Evolutionary conservation across 2,113 vertebrate species (phyloP).

Genomic region (Prietella phreatophila): DNA sequence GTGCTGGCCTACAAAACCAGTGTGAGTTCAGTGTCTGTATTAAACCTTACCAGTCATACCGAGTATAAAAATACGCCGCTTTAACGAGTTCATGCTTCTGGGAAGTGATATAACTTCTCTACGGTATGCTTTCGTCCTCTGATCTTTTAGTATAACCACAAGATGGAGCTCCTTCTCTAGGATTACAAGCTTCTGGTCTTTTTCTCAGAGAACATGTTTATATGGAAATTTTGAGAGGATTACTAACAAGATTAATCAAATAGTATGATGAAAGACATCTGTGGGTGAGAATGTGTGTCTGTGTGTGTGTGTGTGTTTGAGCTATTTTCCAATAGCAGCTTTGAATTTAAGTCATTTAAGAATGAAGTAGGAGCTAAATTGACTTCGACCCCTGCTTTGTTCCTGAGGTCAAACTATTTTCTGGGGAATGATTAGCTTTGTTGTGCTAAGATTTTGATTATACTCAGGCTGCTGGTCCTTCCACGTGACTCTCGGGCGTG

Average conservation of each 20-base stretch:
- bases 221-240: neutral
- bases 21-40: neutral
- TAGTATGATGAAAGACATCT: conserved; percentile 6
- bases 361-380: neutral
- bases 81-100: neutral
- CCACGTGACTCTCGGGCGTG: conserved; percentile 52
- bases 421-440: neutral
- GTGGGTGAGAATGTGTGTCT: neutral
- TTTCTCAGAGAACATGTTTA: neutral
- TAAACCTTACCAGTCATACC: neutral
- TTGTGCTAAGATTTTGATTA: neutral
- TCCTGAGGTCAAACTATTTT: neutral
- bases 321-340: neutral
- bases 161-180: conserved; percentile 26
- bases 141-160: neutral
- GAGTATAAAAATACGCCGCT: neutral
- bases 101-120: neutral
- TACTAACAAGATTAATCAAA: conserved; percentile 5
- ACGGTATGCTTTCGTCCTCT: neutral
- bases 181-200: neutral
- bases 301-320: neutral
- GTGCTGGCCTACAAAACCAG: neutral
- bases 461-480: conserved; percentile 50
- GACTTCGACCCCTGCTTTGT: neutral
- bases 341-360: neutral